phyloP scores from a whole-genome alignment of 2,113 vertebrate species.

The Nannospalax galili region DNA sequence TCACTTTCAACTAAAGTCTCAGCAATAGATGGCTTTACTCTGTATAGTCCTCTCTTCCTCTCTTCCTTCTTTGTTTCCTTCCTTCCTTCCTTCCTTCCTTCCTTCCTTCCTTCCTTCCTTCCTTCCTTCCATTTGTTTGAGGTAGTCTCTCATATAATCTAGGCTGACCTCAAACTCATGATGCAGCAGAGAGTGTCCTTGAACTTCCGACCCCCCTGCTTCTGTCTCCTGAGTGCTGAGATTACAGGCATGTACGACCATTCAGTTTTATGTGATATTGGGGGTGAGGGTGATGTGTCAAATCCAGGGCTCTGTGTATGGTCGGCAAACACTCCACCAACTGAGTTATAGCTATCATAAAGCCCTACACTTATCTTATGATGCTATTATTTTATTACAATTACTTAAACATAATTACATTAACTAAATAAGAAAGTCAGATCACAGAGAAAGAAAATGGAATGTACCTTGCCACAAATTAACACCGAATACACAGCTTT shows the following conservation, averaged over 20 bases:
- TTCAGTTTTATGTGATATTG: not conserved
- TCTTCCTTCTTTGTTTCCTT: not conserved
- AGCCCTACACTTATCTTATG: not conserved
- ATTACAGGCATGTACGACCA: not conserved
- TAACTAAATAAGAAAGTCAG: not conserved
- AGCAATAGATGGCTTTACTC: not conserved
- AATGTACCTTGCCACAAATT: not conserved
- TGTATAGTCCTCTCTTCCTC: not conserved
- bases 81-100: not conserved
- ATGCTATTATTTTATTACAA: not conserved
- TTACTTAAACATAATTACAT: not conserved
- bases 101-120: not conserved
- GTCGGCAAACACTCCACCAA: no score
- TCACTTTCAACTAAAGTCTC: not conserved
- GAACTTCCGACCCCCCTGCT: not conserved
- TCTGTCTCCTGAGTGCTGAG: no score
- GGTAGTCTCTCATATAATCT: not conserved
- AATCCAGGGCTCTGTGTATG: not conserved
- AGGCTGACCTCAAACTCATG: not conserved
- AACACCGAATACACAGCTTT: constrained; percentile 7
- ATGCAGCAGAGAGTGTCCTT: not conserved
- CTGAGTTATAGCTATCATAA: not conserved
- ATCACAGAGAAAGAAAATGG: not conserved
- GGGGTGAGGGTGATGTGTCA: not conserved
- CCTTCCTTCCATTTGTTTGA: not conserved